Conservation (phyloP, 2,113 vertebrate species). For the Nerophis ophidion region DNA sequence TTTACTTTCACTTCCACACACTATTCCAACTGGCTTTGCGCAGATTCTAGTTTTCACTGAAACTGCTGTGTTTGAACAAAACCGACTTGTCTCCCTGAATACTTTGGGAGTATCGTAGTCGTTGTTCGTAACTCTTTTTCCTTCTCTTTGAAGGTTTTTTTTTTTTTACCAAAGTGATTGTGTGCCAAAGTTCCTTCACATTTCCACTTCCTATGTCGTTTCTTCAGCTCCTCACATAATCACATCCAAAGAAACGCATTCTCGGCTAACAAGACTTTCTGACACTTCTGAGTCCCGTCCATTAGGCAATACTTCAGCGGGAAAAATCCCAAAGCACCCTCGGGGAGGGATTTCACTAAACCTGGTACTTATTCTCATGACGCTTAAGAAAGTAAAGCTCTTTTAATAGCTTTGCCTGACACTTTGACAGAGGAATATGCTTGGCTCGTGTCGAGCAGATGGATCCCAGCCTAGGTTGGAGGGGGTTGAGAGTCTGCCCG, state of each 20-base stretch:
- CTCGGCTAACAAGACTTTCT: slow-evolving; percentile 41
- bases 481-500: slow-evolving; percentile 32
- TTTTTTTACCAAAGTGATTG: not conserved
- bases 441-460: slow-evolving; percentile 46
- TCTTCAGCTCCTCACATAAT: slow-evolving; percentile 53
- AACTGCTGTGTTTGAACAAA: no score
- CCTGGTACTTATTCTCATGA: slow-evolving; percentile 68
- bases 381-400: slow-evolving; percentile 69
- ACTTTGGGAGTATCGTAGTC: no score
- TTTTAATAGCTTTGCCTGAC: slow-evolving; percentile 71
- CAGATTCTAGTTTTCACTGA: no score
- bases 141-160: not conserved
- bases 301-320: slow-evolving; percentile 55
- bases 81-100: no score
- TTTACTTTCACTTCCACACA: no score
- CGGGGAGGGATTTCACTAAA: slow-evolving; percentile 65
- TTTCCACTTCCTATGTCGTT: slow-evolving; percentile 36
- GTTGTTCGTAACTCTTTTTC: no score
- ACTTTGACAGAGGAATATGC: slow-evolving; percentile 64
- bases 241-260: slow-evolving; percentile 36
- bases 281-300: slow-evolving; percentile 55
- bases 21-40: no score
- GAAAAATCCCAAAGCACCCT: slow-evolving; percentile 58
- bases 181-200: slow-evolving; percentile 33
- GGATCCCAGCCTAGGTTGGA: slow-evolving; percentile 50